phyloP scores from a whole-genome alignment of 2,888 invertebrate genomes.

The Leucoma salicis region DNA sequence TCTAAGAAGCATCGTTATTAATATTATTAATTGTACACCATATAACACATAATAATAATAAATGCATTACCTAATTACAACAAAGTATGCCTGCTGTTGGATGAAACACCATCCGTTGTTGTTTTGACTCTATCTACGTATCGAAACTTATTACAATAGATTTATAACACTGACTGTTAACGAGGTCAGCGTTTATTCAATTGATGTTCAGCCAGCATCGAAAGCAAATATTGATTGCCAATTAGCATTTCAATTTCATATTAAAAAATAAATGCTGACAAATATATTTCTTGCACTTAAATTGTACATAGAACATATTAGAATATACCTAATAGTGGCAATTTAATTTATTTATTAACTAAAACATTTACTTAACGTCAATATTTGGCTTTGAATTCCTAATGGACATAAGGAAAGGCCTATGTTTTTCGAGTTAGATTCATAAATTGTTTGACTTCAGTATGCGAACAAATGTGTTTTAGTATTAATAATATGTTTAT shows the following conservation, averaged over 20 bases:
- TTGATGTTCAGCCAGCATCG: background rate
- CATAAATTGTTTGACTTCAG: no score
- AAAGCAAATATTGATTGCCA: background rate
- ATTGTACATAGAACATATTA: no score
- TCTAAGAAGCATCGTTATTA: conserved; percentile 7
- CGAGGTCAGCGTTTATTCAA: background rate
- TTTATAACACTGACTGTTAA: conserved; percentile 22
- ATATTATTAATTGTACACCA: conserved; percentile 2
- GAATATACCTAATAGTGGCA: no score
- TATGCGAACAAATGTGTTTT: no score
- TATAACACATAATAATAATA: conserved; percentile 2
- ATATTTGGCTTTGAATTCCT: no score
- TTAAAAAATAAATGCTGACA: no score
- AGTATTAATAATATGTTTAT: no score
- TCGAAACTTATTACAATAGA: conserved; percentile 24
- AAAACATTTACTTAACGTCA: no score
- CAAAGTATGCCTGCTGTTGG: conserved; percentile 4
- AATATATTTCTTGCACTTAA: no score
- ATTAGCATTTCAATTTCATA: conserved; percentile 10
- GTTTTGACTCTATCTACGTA: conserved; percentile 22
- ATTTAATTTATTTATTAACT: no score
- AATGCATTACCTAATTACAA: conserved; percentile 1
- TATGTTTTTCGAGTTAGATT: no score
- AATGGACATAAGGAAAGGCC: no score
- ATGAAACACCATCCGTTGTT: conserved; percentile 19